phyloP scores from a whole-genome alignment of 2,797 vertebrate genomes.

The Tarsius wallacei region DNA sequence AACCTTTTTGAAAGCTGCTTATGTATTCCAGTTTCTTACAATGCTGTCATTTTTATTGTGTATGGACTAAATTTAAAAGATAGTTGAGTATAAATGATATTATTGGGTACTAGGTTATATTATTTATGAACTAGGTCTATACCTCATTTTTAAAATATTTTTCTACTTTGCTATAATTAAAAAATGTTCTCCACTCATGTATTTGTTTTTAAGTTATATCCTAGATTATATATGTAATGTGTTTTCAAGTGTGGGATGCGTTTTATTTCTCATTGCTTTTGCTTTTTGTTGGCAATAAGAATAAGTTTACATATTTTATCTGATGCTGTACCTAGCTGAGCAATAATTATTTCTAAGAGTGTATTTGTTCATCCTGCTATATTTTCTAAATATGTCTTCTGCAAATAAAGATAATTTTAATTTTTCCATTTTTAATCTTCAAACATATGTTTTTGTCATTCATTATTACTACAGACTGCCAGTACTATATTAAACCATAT shows the following conservation, averaged over 20 bases:
- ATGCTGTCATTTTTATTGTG: not conserved
- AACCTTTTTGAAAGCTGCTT: not conserved
- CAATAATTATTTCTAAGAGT: not conserved
- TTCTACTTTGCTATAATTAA: not conserved
- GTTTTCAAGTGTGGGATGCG: not conserved
- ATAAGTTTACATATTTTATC: not conserved
- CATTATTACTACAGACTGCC: not conserved
- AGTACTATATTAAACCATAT: not conserved
- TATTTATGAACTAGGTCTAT: not conserved
- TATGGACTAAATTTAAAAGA: not conserved
- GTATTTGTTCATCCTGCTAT: not conserved
- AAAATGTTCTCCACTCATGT: not conserved
- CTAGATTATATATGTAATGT: not conserved
- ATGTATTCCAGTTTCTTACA: conserved; percentile 1
- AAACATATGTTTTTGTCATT: not conserved
- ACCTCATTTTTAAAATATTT: not conserved
- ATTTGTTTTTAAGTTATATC: not conserved
- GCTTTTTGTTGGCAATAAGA: not conserved
- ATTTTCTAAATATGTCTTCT: not conserved
- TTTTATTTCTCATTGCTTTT: not conserved
- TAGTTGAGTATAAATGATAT: not conserved
- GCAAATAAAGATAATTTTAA: not conserved
- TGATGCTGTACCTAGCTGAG: not conserved
- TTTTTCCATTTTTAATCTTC: not conserved
- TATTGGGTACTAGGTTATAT: not conserved